These are phyloP conservation scores for Porites divaricata DNA, from an alignment of 92 coral and sea anemone species.

Conservation along the genomic window DNA sequence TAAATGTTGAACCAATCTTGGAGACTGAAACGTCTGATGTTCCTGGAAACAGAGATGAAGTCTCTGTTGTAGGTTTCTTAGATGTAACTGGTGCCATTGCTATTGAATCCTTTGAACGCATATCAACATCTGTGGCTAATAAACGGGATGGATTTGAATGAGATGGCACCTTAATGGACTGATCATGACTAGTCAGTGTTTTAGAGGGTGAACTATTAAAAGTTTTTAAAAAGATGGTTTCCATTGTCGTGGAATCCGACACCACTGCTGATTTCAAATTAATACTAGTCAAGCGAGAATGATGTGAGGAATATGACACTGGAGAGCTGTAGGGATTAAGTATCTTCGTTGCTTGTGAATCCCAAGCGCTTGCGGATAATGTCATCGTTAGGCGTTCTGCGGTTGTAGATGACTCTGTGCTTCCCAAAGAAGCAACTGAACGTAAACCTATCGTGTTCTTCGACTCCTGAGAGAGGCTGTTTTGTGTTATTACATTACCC, in stretches of 20 bases:
- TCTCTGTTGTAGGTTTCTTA: not conserved
- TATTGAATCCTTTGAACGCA: not conserved
- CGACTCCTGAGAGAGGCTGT: not conserved
- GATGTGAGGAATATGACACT: too few relatives aligned
- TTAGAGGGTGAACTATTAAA: not conserved
- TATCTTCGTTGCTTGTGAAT: not conserved
- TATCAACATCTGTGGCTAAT: not conserved
- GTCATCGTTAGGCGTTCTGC: not conserved
- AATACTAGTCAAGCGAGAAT: too few relatives aligned
- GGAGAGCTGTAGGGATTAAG: not conserved
- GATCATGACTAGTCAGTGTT: not conserved
- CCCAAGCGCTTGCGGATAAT: not conserved
- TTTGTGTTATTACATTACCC: not conserved
- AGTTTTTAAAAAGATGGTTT: not conserved
- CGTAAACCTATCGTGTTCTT: not conserved
- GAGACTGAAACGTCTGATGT: not conserved
- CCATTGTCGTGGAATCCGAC: not conserved
- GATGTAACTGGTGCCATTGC: not conserved
- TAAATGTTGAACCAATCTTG: not conserved
- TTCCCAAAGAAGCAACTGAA: not conserved
- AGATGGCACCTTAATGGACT: not conserved
- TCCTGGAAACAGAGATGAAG: not conserved
- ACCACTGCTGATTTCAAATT: too few relatives aligned
- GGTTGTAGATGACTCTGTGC: not conserved
- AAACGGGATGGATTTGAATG: not conserved